Percentiles rank a stretch among this genome's conserved stretches.
Evolutionary conservation across 2,797 vertebrate species (phyloP).

Genomic region (Gorsachius magnificus): DNA sequence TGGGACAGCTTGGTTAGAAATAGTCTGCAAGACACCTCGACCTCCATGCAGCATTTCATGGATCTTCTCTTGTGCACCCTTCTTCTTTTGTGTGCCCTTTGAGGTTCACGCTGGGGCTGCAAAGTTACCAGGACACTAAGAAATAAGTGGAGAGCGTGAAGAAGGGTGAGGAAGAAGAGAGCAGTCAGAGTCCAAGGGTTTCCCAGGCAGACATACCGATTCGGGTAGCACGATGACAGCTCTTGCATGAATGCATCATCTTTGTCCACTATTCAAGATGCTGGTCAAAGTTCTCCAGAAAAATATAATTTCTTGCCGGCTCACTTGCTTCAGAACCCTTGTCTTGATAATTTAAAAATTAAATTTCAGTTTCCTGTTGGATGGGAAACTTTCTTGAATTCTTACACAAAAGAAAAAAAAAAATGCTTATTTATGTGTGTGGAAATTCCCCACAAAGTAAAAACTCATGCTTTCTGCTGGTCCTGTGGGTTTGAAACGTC

Average conservation of each 20-base stretch:
- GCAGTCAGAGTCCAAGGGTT: background rate
- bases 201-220: background rate
- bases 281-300: background rate
- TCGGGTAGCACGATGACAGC: background rate
- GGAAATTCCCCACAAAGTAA: background rate
- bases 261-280: background rate
- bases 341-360: background rate
- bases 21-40: background rate
- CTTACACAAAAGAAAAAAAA: rapidly evolving
- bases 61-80: background rate
- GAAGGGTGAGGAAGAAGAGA: background rate
- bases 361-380: background rate
- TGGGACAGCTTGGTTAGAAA: background rate
- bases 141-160: background rate
- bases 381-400: background rate
- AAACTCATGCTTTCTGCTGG: background rate
- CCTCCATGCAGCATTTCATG: background rate
- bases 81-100: background rate
- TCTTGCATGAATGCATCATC: background rate
- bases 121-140: background rate
- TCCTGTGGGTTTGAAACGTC: background rate
- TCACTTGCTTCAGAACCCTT: background rate
- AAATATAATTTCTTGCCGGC: background rate
- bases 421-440: background rate
- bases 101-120: background rate